Conservation (phyloP, 2,888 invertebrate species). For the Callinectes sapidus region DNA sequence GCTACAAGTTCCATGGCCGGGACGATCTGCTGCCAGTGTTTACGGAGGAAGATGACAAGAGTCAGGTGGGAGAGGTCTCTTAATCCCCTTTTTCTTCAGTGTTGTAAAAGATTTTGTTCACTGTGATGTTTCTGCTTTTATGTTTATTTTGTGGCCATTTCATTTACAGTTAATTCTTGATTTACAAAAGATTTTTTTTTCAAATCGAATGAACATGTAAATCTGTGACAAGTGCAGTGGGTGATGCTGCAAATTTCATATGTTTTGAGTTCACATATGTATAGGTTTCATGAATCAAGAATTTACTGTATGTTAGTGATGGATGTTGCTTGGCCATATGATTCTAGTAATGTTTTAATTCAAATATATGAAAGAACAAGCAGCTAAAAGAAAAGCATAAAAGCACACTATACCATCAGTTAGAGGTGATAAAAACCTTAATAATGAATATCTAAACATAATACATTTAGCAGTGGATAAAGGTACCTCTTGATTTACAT, state of each 20-base stretch:
- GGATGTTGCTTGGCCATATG: neutral
- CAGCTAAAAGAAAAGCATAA: too few relatives aligned
- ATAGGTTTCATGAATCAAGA: neutral
- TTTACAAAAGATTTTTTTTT: neutral
- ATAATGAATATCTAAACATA: too few relatives aligned
- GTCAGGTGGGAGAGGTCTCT: constrained; percentile 58
- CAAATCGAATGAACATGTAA: too few relatives aligned
- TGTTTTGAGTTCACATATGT: neutral
- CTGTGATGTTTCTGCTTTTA: neutral
- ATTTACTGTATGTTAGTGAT: neutral
- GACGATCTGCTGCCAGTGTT: constrained; percentile 96
- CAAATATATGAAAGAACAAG: too few relatives aligned
- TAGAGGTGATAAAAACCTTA: too few relatives aligned
- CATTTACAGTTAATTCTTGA: neutral
- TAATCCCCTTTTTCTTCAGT: neutral
- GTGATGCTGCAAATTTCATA: neutral
- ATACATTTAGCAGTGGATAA: too few relatives aligned
- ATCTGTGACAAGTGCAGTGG: too few relatives aligned
- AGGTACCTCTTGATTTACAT: too few relatives aligned
- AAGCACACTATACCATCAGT: too few relatives aligned
- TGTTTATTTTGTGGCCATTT: neutral
- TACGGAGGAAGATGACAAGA: constrained; percentile 88
- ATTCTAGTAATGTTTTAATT: neutral
- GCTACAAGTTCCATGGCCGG: constrained; percentile 97
- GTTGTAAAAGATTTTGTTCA: neutral